Conservation (phyloP, 2,113 vertebrate genomes). For the Psammodynastes pulverulentus region DNA sequence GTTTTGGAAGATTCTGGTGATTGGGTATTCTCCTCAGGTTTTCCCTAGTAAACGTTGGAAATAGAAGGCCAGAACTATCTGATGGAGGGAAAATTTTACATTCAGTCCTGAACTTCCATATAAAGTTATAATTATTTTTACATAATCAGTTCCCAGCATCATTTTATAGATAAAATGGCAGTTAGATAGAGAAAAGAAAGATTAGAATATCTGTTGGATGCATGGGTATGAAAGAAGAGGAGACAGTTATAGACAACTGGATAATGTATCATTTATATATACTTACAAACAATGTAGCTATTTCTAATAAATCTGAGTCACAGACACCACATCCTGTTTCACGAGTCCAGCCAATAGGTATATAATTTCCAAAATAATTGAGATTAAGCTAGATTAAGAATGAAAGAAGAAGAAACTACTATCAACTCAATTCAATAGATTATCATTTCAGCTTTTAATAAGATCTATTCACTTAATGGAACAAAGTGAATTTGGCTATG, state of each 20-base stretch:
- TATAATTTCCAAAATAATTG: conserved; percentile 93
- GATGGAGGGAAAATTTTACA: not conserved
- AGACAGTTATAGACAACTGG: no score
- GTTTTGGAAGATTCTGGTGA: not conserved
- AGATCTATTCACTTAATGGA: not conserved
- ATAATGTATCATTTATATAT: not conserved
- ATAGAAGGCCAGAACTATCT: not conserved
- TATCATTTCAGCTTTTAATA: not conserved
- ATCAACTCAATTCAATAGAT: not conserved
- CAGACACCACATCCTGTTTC: conserved; percentile 86
- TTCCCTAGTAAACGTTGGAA: not conserved
- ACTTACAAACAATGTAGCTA: conserved; percentile 83
- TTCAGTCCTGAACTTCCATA: not conserved
- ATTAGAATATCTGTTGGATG: not conserved
- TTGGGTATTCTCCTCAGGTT: not conserved
- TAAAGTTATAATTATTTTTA: not conserved
- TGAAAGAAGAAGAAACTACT: conserved; percentile 5
- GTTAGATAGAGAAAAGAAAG: not conserved
- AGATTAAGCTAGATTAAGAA: conserved; percentile 81
- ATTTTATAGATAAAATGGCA: not conserved
- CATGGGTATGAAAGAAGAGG: not conserved
- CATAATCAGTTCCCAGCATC: not conserved
- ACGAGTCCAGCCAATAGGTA: conserved; percentile 90
- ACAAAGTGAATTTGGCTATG: not conserved
- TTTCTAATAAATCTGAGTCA: conserved; percentile 80